Percentiles rank a stretch among this genome's conserved stretches.
phyloP scores from a whole-genome alignment of 1,140 invertebrate species.

The Eupeodes corollae region DNA sequence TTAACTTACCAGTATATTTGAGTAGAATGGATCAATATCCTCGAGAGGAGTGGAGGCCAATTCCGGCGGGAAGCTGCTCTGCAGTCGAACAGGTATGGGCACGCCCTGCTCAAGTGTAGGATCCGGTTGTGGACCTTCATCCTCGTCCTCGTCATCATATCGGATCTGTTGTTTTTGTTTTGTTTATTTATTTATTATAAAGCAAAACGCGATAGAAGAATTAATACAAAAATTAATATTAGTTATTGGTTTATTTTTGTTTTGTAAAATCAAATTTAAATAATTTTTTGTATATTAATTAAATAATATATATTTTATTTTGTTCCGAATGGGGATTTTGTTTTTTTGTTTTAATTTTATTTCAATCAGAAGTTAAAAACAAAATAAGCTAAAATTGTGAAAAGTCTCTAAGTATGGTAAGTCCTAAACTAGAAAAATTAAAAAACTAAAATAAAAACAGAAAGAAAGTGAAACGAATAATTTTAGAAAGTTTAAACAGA shows the following conservation, averaged over 20 bases:
- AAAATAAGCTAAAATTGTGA: too few relatives aligned
- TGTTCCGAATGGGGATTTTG: neutral
- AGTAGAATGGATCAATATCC: slow-evolving; percentile 88
- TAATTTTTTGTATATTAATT: neutral
- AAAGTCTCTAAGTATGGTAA: too few relatives aligned
- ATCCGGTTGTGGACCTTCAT: slow-evolving; percentile 89
- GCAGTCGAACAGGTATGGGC: slow-evolving; percentile 77
- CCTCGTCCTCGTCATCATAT: slow-evolving; percentile 91
- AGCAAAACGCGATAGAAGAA: too few relatives aligned
- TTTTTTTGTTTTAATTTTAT: too few relatives aligned
- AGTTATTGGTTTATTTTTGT: neutral
- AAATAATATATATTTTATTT: neutral
- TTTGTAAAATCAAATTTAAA: neutral
- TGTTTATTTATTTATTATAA: slow-evolving; percentile 1
- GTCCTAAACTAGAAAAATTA: too few relatives aligned
- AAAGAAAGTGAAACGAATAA: too few relatives aligned
- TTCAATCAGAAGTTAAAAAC: too few relatives aligned
- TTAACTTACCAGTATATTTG: slow-evolving; percentile 77
- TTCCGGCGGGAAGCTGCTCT: slow-evolving; percentile 81
- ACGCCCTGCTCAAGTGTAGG: slow-evolving; percentile 84
- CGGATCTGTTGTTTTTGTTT: slow-evolving; percentile 52
- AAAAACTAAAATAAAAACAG: too few relatives aligned
- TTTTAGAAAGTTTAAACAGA: too few relatives aligned
- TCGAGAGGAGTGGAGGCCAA: slow-evolving; percentile 86
- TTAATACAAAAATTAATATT: neutral